Evolutionary conservation across 2,888 invertebrate genomes (phyloP).

Genomic region (Athalia rosae): DNA sequence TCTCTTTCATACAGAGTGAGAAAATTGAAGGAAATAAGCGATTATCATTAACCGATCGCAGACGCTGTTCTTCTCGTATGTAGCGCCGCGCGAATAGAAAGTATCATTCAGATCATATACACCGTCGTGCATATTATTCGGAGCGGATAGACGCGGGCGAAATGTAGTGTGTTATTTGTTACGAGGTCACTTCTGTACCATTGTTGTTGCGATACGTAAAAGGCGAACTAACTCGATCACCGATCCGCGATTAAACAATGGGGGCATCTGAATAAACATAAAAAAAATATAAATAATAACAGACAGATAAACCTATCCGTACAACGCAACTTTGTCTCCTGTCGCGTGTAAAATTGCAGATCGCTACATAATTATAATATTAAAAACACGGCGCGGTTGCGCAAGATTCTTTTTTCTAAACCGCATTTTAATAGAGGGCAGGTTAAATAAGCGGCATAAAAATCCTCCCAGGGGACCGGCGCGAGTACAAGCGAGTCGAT

Average conservation of each 20-base stretch:
- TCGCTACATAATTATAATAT: not conserved
- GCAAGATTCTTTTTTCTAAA: not conserved
- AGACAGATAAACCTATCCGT: not conserved
- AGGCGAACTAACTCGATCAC: conserved; percentile 18
- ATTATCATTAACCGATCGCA: conserved; percentile 4
- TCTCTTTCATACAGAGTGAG: too few species aligned
- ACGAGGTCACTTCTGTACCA: conserved; percentile 35
- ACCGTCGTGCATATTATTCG: conserved; percentile 8
- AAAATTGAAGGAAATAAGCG: not conserved
- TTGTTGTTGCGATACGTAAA: conserved; percentile 35
- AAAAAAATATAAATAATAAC: not conserved
- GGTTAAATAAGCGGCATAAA: conserved; percentile 16
- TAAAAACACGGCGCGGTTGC: not conserved
- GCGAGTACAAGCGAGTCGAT: not conserved
- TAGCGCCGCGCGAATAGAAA: conserved; percentile 30
- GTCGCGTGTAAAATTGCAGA: too few species aligned
- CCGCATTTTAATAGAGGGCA: not conserved
- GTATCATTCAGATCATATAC: conserved; percentile 37
- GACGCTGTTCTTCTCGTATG: not conserved
- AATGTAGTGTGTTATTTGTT: conserved; percentile 13
- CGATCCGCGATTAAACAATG: conserved; percentile 33
- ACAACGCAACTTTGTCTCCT: too few species aligned
- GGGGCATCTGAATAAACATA: not conserved
- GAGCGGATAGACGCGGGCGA: conserved; percentile 22
- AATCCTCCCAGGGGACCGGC: not conserved